Evolutionary conservation across 2,113 vertebrate genomes (phyloP), one percentile per base, ranked within the genome.

Genomic region (Ptyas mucosa): DNA sequence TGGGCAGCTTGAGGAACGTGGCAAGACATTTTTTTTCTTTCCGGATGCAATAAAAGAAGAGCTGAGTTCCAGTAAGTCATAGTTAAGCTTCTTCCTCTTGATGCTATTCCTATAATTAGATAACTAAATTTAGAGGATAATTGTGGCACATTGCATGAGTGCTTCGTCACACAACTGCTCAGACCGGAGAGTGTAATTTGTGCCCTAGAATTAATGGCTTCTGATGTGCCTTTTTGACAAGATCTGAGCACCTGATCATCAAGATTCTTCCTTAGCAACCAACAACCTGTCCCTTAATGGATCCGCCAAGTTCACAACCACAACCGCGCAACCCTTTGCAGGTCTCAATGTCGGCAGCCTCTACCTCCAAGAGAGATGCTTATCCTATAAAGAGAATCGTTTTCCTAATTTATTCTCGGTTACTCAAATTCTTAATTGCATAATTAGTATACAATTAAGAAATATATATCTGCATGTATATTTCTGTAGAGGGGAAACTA

Each of bases 101-200:
- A 85, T 90, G 95, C 93, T 94, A 53, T 7, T 89, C 88, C 92
- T 94, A 90, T 95, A 94, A 96, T 93, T 95, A 94, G 93, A 91
- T 51, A 93, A 88, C 94, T 94, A 95, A 94, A 94, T 91, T 87
- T 92, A 95, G 94, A 95, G 81, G 90, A 94, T 94, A 93, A 95
- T 94, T 92, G 15, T 43, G 12, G 57, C 69, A 94, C 86, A 94
- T 95, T 95, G 90, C 95, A 93, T 46, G 94, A 94, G 92, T 93
- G 91, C 43, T 64, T 96, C 92, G 91, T 95, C 94, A 88, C 85
- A 88, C 94, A 91, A 91, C 87, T 55, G 88, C 49, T 52, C 43
- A 0, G 93, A 86, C 93, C 54, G 61, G 61, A 61, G 90, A 94
- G 93, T 75, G 90, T 91, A 85, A 85, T 92, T 94, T 20, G 46